A percentile compares a stretch with the other conserved stretches of the same genome.
Conservation (phyloP, 1,140 invertebrate genomes). For the Hylaeus volcanicus region DNA sequence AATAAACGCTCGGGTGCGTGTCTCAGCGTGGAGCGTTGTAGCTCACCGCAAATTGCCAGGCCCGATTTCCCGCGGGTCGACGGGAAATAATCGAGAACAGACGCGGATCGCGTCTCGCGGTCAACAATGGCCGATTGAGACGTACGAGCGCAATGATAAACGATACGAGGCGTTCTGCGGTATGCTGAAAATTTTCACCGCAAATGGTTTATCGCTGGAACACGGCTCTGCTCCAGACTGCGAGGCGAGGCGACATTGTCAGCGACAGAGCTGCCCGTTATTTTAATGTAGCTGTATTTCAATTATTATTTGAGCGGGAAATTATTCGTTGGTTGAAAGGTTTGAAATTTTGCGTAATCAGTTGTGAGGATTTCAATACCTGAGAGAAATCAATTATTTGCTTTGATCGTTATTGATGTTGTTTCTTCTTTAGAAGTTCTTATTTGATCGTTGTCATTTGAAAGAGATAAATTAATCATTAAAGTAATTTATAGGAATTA, state of each 20-base stretch:
- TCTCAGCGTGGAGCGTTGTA: constrained; percentile 8
- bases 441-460: too few species aligned
- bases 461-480: too few species aligned
- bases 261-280: too few species aligned
- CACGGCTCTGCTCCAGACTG: not conserved
- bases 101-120: constrained; percentile 5
- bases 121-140: constrained; percentile 26
- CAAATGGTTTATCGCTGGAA: constrained; percentile 14
- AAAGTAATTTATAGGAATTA: too few species aligned
- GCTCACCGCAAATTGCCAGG: constrained; percentile 2
- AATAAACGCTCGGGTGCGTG: constrained; percentile 12
- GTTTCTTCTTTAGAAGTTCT: too few species aligned
- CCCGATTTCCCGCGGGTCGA: not conserved
- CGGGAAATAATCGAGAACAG: not conserved
- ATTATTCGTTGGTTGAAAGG: too few species aligned
- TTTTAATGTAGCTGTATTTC: too few species aligned
- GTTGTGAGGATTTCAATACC: too few species aligned
- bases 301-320: too few species aligned
- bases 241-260: not conserved
- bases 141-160: constrained; percentile 7
- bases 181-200: constrained; percentile 19
- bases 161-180: not conserved
- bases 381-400: too few species aligned
- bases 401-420: too few species aligned
- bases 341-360: too few species aligned